Evolutionary conservation across 2,113 vertebrate genomes (phyloP).

Genomic region (Crotalus helleri): DNA sequence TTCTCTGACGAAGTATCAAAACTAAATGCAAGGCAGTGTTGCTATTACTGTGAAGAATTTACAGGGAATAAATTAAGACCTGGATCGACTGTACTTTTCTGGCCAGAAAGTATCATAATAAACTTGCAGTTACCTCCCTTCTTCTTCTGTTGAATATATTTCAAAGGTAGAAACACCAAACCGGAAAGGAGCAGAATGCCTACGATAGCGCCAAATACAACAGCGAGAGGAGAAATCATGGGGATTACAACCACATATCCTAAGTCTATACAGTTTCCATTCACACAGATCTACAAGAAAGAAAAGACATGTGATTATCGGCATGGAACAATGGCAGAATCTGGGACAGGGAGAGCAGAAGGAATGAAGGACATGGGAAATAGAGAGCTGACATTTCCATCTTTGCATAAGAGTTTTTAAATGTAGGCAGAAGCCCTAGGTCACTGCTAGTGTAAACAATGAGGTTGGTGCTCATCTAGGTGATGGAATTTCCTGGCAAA

Average conservation of each 20-base stretch:
- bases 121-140: slow-evolving; percentile 69
- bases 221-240: slow-evolving; percentile 71
- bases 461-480: background rate
- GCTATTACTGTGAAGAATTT: background rate
- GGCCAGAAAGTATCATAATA: background rate
- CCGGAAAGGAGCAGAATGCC: slow-evolving; percentile 70
- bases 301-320: background rate
- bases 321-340: background rate
- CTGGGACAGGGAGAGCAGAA: background rate
- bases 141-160: slow-evolving; percentile 74
- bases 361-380: background rate
- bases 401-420: background rate
- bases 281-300: slow-evolving; percentile 69
- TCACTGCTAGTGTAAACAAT: background rate
- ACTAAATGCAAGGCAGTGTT: background rate
- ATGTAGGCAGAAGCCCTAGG: background rate
- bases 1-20: background rate
- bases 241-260: slow-evolving; percentile 75
- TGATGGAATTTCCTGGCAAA: background rate
- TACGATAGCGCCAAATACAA: slow-evolving; percentile 73
- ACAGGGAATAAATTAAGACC: background rate
- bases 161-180: slow-evolving; percentile 72
- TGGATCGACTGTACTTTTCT: background rate
- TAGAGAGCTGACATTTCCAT: background rate
- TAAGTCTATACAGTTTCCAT: slow-evolving; percentile 69